Percentiles rank a stretch among this genome's conserved stretches.
Conservation (phyloP, 2,113 vertebrate species). For the rat (Rattus norvegicus) region DNA sequence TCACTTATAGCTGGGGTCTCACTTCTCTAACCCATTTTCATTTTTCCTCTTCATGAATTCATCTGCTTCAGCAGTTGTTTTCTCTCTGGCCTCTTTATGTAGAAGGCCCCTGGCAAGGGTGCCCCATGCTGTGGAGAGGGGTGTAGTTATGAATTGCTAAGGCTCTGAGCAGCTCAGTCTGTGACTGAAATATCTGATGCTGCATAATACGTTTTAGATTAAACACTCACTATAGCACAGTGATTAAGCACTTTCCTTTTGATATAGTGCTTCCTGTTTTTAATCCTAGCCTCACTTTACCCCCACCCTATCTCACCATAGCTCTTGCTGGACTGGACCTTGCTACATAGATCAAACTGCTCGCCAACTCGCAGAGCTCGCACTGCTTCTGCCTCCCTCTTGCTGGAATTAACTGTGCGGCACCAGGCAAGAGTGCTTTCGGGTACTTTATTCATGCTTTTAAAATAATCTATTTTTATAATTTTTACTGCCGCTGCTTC, state of each 20-base stretch:
- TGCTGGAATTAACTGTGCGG: neutral
- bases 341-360: neutral
- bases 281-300: constrained; percentile 15
- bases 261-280: neutral
- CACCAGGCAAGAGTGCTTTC: neutral
- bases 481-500: neutral
- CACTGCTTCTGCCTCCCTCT: neutral
- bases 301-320: neutral
- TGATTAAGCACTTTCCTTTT: constrained; percentile 19
- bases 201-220: constrained; percentile 42
- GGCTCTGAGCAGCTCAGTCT: neutral
- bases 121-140: neutral
- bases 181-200: neutral
- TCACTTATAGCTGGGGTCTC: neutral
- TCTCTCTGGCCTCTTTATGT: neutral
- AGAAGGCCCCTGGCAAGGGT: neutral
- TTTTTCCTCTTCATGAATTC: constrained; percentile 13
- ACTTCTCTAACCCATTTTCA: neutral
- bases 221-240: neutral
- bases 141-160: neutral
- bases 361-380: neutral
- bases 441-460: neutral
- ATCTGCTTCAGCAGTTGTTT: neutral
- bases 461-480: constrained; percentile 10
- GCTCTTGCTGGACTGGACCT: neutral